phyloP scores from a whole-genome alignment of 2,888 invertebrate species.

The Deilephila elpenor region DNA sequence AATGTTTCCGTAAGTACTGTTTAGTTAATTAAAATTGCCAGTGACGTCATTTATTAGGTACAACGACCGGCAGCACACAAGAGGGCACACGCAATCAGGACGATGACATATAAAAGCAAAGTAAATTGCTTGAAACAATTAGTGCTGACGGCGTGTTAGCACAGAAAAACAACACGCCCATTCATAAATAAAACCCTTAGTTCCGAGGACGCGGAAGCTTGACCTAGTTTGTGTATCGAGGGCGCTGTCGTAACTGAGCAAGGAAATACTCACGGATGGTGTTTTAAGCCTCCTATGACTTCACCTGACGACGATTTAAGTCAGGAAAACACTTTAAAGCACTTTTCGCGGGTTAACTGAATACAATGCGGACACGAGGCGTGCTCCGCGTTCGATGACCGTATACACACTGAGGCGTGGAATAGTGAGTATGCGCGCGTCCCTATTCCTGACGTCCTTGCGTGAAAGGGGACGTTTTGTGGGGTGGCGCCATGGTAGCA shows the following conservation, averaged over 20 bases:
- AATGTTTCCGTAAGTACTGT: not conserved
- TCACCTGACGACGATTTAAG: conserved; percentile 52
- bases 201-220: conserved; percentile 77
- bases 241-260: conserved; percentile 41
- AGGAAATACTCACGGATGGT: conserved; percentile 71
- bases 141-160: conserved; percentile 41
- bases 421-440: conserved; percentile 78
- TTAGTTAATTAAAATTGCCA: not conserved
- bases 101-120: conserved; percentile 14
- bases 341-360: conserved; percentile 62
- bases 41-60: conserved; percentile 7
- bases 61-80: not conserved
- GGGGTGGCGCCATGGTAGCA: conserved; percentile 79
- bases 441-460: conserved; percentile 82
- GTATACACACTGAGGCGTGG: conserved; percentile 69
- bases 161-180: conserved; percentile 63
- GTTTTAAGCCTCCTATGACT: conserved; percentile 70
- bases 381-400: conserved; percentile 65
- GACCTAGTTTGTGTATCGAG: conserved; percentile 69
- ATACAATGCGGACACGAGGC: conserved; percentile 52
- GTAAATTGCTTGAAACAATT: conserved; percentile 35
- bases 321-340: conserved; percentile 51
- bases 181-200: conserved; percentile 73
- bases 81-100: not conserved
- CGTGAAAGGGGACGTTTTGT: conserved; percentile 77